These are phyloP conservation scores for Pagrus major DNA, from an alignment of 2,113 vertebrate species.

Conservation along the genomic window DNA sequence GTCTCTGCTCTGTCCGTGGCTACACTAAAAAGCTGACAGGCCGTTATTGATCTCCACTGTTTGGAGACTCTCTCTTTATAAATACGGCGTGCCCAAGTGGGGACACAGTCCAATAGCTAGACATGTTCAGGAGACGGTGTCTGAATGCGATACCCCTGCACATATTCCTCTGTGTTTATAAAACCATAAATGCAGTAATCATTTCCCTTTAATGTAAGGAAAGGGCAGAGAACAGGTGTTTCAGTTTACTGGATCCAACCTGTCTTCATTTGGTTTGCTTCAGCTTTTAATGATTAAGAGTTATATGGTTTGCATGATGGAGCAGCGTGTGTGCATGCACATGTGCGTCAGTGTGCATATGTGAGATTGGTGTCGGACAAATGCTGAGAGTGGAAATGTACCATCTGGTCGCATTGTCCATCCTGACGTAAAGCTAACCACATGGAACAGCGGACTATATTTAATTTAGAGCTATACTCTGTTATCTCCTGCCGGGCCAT, in stretches of 20 bases:
- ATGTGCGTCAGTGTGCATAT: background rate
- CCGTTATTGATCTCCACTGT: constrained; percentile 69
- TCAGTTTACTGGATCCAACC: too few species aligned
- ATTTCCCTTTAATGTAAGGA: background rate
- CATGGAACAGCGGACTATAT: constrained; percentile 51
- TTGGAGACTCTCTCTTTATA: constrained; percentile 48
- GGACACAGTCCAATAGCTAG: constrained; percentile 6
- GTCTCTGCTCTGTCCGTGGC: constrained; percentile 57
- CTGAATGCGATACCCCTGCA: constrained; percentile 2
- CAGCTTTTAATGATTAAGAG: background rate
- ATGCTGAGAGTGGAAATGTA: constrained; percentile 45
- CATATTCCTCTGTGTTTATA: background rate
- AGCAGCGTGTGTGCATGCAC: background rate
- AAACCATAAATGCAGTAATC: background rate
- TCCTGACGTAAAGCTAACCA: constrained; percentile 57
- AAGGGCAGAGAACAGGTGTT: background rate
- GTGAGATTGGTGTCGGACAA: constrained; percentile 16
- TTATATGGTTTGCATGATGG: background rate
- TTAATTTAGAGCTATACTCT: constrained; percentile 56
- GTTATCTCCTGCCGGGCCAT: constrained; percentile 5
- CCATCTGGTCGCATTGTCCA: constrained; percentile 65
- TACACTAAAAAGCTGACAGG: constrained; percentile 72
- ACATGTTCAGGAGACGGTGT: background rate
- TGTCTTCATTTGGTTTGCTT: background rate
- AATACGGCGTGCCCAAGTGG: constrained; percentile 23